phyloP scores from a whole-genome alignment of 2,113 vertebrate species.

The Amblyornis subalaris region DNA sequence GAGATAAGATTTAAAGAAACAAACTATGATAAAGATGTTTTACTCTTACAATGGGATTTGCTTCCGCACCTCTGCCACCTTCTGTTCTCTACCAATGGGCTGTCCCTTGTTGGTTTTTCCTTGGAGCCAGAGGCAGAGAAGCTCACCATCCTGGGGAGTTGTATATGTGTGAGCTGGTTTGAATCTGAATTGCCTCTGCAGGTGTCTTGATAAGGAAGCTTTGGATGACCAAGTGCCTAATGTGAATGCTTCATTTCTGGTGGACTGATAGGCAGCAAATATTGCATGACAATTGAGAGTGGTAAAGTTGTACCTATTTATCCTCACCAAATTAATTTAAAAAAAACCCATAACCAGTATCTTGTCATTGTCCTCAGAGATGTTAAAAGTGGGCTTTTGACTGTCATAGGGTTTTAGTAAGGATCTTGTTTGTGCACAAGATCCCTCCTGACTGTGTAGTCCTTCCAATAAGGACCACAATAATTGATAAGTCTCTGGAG shows the following conservation, averaged over 20 bases:
- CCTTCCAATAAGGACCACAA: neutral
- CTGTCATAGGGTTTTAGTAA: neutral
- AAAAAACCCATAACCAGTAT: neutral
- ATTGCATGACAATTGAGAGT: neutral
- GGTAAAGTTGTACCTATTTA: neutral
- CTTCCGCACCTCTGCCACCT: neutral
- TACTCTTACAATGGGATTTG: neutral
- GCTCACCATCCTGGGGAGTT: neutral
- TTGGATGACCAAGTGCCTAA: neutral
- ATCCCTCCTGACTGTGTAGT: neutral
- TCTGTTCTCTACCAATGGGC: neutral
- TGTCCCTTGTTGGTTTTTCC: neutral
- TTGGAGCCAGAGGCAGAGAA: neutral
- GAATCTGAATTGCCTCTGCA: neutral
- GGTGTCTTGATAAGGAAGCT: neutral
- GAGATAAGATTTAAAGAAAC: neutral
- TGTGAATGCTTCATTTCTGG: neutral
- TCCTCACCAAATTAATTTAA: neutral
- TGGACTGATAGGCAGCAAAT: neutral
- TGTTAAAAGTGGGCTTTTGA: neutral
- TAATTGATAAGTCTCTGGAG: rapidly evolving
- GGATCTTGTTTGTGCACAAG: neutral
- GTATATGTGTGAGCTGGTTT: rapidly evolving
- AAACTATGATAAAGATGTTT: neutral
- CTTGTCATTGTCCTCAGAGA: neutral